Base-by-base conservation (phyloP, 2,797 vertebrate species). In the Neosilurus hyrtlii region DNA sequence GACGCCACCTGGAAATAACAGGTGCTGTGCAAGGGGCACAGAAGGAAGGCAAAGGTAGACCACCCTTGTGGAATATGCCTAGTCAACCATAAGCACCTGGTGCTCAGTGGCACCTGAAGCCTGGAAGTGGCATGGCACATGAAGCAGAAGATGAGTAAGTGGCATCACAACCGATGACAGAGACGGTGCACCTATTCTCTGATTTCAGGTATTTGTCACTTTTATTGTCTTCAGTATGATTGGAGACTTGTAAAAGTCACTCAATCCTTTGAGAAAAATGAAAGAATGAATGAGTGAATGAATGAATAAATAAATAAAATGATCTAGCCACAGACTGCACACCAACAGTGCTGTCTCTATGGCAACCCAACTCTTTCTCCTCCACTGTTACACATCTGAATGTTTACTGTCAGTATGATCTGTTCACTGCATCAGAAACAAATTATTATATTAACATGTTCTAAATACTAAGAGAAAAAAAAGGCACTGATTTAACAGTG, bases 281-380 rank as follows among this genome's bases (percentile, higher is more conserved):
- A 30, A 30, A 1, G 30, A 30, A 30, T 30, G 30, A 30, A 30
- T 30, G 30, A 30, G 2, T 30, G 30, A 30, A 30, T 30, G 30
- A 30, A 30, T 30, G 30, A 30, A 30, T 30, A 43, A 43, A 68
- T 78, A 81, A 75, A 84, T 79, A 86, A 84, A 70, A 56, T 66
- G 63, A 37, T 43, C 82, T 70, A 81, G 83, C 18, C 57, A 24
- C 66, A n/a, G 49, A 54, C 74, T 85, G 84, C 73, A 85, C 59
- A 24, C 73, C 84, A 85, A 86, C 86, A 82, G 80, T 49, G 73
- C 80, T 24, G 83, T 88, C 86, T 82, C 84, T 84, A 84, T 89
- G 82, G 83, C 86, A 87, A 86, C 88, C 81, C 49, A 72, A 83
- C 86, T 81, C 81, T 81, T 54, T 85, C 79, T 83, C 78, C 80